Conservation (phyloP, 1,140 invertebrate genomes). For the Drosophila bifasciata region DNA sequence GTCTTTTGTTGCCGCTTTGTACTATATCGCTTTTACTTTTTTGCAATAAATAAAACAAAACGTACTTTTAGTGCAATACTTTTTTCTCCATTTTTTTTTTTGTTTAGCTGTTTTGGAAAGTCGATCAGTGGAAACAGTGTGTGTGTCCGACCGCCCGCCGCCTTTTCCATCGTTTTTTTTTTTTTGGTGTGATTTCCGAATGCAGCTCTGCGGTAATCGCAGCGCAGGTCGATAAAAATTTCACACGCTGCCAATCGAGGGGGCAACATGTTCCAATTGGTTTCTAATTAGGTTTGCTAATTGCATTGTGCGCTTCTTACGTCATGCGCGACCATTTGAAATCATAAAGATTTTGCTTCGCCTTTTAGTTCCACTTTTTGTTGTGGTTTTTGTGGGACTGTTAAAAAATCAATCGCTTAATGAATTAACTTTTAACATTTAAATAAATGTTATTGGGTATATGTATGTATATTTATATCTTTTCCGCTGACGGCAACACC, state of each 20-base stretch:
- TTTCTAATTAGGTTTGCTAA: conserved; percentile 45
- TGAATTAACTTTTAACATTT: conserved; percentile 30
- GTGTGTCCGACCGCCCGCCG: conserved; percentile 36
- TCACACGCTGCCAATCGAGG: conserved; percentile 23
- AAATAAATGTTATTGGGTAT: conserved; percentile 42
- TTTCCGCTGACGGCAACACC: conserved; percentile 19
- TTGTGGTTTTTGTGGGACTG: conserved; percentile 17
- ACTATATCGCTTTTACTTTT: conserved; percentile 56
- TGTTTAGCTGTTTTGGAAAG: conserved; percentile 35
- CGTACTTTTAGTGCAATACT: conserved; percentile 4
- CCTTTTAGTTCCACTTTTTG: conserved; percentile 8
- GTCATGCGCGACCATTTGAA: conserved; percentile 30
- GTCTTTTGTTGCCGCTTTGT: conserved; percentile 28
- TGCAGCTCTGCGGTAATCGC: conserved; percentile 24
- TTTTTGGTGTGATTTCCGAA: conserved; percentile 11
- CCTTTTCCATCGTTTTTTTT: conserved; percentile 23
- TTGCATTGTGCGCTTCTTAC: conserved; percentile 36
- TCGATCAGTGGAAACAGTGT: conserved; percentile 41
- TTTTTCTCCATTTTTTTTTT: conserved; percentile 2
- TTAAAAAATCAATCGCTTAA: no score
- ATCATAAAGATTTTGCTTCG: conserved; percentile 2
- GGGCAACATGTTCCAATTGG: conserved; percentile 25
- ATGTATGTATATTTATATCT: conserved; percentile 17
- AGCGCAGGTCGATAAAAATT: conserved; percentile 36
- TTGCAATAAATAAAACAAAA: conserved; percentile 45